Conservation (phyloP, 1,140 invertebrate genomes). For the Drosophila nebulosa region DNA sequence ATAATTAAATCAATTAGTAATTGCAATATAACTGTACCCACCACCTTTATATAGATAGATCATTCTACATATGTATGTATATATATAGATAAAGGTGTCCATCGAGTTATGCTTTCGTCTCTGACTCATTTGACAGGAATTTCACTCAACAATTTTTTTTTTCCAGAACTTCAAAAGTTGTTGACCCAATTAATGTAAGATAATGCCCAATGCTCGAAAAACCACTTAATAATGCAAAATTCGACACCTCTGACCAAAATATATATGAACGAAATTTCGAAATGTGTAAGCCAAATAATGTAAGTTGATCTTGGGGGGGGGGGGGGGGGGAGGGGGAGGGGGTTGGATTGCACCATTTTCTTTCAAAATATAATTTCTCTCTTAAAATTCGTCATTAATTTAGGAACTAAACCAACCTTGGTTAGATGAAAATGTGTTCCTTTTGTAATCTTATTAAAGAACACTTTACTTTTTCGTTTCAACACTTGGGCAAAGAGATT, state of each 20-base stretch:
- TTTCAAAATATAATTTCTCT: too few relatives aligned
- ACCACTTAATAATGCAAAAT: slow-evolving; percentile 16
- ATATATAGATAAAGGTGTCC: neutral
- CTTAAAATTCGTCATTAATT: too few relatives aligned
- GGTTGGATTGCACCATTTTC: too few relatives aligned
- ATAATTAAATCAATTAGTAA: slow-evolving; percentile 32
- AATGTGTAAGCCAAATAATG: slow-evolving; percentile 1
- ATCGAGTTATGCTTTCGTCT: neutral
- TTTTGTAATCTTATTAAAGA: neutral
- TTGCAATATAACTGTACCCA: slow-evolving; percentile 5
- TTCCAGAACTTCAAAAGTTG: slow-evolving; percentile 37
- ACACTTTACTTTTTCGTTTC: neutral
- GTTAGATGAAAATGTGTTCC: neutral
- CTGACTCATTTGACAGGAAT: slow-evolving; percentile 45
- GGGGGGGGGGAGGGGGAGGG: too few relatives aligned
- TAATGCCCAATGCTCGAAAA: too few relatives aligned
- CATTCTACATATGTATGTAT: neutral
- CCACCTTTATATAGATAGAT: neutral
- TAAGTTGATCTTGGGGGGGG: too few relatives aligned
- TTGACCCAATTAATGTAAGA: slow-evolving; percentile 62
- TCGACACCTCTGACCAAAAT: slow-evolving; percentile 28
- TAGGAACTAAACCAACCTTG: neutral
- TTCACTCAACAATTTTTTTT: slow-evolving; percentile 20
- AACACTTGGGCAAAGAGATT: slow-evolving; percentile 10
- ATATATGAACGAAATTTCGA: slow-evolving; percentile 21